Evolutionary conservation across 2,797 vertebrate species (phyloP).

Genomic region (Hemitrygon akajei): DNA sequence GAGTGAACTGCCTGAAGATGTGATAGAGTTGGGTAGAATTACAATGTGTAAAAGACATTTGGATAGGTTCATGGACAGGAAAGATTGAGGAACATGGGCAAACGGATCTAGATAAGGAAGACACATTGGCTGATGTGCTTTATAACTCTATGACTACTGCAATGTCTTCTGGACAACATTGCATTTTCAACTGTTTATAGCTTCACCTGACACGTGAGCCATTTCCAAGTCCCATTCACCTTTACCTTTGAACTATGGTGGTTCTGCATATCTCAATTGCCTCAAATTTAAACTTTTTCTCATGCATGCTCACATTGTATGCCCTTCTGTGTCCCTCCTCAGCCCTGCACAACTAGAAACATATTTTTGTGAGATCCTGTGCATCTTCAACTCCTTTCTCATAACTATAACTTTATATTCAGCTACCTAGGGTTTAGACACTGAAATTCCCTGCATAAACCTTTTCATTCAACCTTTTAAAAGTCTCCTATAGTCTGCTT

Average conservation of each 20-base stretch:
- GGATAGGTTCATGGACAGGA: too few relatives aligned
- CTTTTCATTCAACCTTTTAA: background rate
- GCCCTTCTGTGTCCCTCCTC: background rate
- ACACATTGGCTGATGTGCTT: too few relatives aligned
- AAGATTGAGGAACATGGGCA: background rate
- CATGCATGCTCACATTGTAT: background rate
- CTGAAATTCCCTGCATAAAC: background rate
- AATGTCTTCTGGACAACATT: background rate
- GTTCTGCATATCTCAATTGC: background rate
- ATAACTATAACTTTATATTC: background rate
- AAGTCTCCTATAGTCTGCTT: background rate
- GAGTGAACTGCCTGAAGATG: too few relatives aligned
- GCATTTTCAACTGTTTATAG: background rate
- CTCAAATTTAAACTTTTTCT: background rate
- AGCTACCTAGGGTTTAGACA: background rate
- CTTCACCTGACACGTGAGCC: background rate
- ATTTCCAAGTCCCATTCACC: too few relatives aligned
- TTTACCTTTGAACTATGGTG: too few relatives aligned
- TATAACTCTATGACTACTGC: background rate
- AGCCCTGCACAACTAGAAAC: background rate
- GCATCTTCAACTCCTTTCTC: background rate
- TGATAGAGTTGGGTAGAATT: too few relatives aligned
- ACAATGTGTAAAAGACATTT: too few relatives aligned
- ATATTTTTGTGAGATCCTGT: background rate
- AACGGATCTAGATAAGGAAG: background rate